phyloP scores from a whole-genome alignment of 2,113 vertebrate genomes.

The Chionis minor region DNA sequence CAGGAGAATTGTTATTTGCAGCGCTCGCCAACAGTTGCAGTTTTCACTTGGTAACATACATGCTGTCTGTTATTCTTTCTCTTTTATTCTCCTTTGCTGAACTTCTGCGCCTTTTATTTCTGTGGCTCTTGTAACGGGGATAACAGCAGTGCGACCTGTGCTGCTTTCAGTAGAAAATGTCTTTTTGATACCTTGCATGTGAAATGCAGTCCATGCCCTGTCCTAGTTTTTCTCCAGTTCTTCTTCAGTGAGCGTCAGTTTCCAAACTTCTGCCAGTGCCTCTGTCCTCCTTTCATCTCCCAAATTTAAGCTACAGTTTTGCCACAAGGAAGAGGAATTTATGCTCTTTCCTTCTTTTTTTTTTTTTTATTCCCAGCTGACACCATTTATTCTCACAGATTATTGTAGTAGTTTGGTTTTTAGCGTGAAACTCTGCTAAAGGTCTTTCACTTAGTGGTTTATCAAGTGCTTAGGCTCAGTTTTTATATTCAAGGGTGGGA shows the following conservation, averaged over 20 bases:
- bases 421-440: not conserved
- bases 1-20: not conserved
- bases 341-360: not conserved
- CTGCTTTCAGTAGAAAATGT: not conserved
- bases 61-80: not conserved
- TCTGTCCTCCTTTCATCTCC: not conserved
- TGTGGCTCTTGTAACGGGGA: not conserved
- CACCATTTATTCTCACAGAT: not conserved
- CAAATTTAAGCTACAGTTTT: not conserved
- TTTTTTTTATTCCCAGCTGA: not conserved
- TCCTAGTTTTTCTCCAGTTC: not conserved
- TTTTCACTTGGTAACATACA: not conserved
- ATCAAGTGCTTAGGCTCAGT: not conserved
- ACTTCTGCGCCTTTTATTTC: not conserved
- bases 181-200: not conserved
- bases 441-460: not conserved
- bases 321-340: not conserved
- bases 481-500: not conserved
- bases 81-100: not conserved
- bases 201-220: not conserved
- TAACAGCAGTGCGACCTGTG: not conserved
- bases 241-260: not conserved
- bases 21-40: not conserved
- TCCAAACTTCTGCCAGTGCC: not conserved
- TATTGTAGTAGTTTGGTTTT: not conserved